Evolutionary conservation across 2,888 invertebrate genomes (phyloP), one percentile per base, ranked within the genome.

Genomic region (Orchestes rusci): DNA sequence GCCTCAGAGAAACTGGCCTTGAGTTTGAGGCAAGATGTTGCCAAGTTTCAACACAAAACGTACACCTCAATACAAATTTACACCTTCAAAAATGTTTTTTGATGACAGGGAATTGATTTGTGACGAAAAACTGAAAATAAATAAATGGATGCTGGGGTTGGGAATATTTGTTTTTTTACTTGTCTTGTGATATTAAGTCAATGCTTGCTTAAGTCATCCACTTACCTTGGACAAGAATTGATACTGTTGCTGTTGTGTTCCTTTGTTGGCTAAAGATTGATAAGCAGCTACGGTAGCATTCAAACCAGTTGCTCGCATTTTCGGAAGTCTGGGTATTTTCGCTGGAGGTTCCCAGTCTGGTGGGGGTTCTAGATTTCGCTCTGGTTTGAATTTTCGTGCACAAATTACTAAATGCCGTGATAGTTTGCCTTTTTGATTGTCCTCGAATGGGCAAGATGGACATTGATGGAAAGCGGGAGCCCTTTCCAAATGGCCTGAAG

Each of bases 331-430:
- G 50, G 91, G 89, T 69, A 92, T 90, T 69, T 93, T 92, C 3
- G 92, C 92, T 1, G 93, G 93, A 1, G 91, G 91, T 62, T 92
- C 92, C 88, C 90, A 92, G 62, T 92, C 92, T 1, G 80, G 70
- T 0, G 92, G 88, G 3, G 93, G 92, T 54, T 85, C 82, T 57
- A 88, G 73, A 70, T 95, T 94, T 33, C 79, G 71, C 53, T 90
- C 90, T 0, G 90, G 84, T 64, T 88, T 84, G 69, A 90, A 94
- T 64, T 89, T 88, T 68, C 92, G 90, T 30, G 81, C 78, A 68
- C 95, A 95, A 2, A 89, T 84, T 48, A 87, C 78, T 53, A 85
- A 76, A 72, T 95, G 95, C 28, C 92, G 77, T 1, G 85, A 87
- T 56, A 94, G 70, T 68, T 92, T 92, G 18, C 88, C 88, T 69